Percentiles rank a stretch among this genome's conserved stretches.
These are phyloP conservation scores for Ploceus nigricollis DNA, from an alignment of 2,113 vertebrate genomes.

Conservation along the genomic window DNA sequence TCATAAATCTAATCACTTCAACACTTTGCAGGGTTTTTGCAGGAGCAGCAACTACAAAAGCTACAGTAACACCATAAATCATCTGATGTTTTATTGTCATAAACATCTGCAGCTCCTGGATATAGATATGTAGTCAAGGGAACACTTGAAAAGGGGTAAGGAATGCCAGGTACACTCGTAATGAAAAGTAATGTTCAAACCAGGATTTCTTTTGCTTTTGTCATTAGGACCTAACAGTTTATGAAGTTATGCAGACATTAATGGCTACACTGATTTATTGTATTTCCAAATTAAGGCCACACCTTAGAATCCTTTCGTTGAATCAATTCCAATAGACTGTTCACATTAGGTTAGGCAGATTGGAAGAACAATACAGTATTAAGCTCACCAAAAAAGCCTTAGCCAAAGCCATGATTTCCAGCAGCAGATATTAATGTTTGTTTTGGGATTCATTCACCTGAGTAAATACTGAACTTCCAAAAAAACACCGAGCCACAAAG, in stretches of 20 bases:
- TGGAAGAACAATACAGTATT: neutral
- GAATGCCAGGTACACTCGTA: neutral
- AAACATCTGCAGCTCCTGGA: conserved; percentile 1
- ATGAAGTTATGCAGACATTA: neutral
- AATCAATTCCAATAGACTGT: neutral
- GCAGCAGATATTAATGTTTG: conserved; percentile 17
- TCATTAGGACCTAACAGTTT: neutral
- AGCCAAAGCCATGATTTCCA: neutral
- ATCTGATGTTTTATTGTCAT: neutral
- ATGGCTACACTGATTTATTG: neutral
- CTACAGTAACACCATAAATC: neutral
- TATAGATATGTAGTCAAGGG: neutral
- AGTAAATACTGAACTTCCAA: neutral
- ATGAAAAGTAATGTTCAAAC: neutral
- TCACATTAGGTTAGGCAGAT: neutral
- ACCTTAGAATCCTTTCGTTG: neutral
- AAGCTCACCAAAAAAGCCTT: neutral
- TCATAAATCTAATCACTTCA: neutral
- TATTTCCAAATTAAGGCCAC: neutral
- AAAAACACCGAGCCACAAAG: neutral
- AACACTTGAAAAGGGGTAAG: neutral
- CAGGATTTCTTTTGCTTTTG: conserved; percentile 17
- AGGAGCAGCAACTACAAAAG: neutral
- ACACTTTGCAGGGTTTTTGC: neutral
- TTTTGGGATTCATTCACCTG: neutral